A percentile compares a stretch with the other conserved stretches of the same genome.
These are phyloP conservation scores for Erpornis zantholeuca DNA, from an alignment of 2,113 vertebrate genomes.

Conservation along the genomic window DNA sequence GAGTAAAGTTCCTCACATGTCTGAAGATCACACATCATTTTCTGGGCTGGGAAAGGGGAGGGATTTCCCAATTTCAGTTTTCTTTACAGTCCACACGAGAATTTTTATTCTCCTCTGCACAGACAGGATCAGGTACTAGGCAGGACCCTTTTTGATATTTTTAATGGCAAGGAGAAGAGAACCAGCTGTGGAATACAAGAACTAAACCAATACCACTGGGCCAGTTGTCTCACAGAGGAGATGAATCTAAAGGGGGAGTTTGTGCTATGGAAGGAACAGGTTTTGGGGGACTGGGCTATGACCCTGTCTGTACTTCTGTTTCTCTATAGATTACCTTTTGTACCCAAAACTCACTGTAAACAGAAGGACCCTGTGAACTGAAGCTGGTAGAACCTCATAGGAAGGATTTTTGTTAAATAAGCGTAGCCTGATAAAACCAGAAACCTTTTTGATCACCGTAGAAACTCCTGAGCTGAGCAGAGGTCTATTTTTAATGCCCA, in stretches of 20 bases:
- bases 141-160: not conserved
- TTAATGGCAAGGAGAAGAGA: not conserved
- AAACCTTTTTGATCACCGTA: not conserved
- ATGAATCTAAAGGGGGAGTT: not conserved
- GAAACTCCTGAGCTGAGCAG: not conserved
- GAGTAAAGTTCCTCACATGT: not conserved
- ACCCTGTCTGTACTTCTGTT: not conserved
- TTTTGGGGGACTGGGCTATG: not conserved
- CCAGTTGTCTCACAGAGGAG: not conserved
- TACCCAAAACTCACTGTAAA: not conserved
- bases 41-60: not conserved
- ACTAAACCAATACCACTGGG: accelerated
- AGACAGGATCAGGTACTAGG: not conserved
- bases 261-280: not conserved
- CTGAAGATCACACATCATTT: not conserved
- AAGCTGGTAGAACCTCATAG: not conserved
- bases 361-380: not conserved
- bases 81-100: not conserved
- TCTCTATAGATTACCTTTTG: not conserved
- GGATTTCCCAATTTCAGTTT: not conserved
- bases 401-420: not conserved
- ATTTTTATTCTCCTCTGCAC: not conserved
- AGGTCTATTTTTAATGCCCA: not conserved
- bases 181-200: not conserved
- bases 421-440: not conserved